Evolutionary conservation across 2,888 invertebrate genomes (phyloP).

Genomic region (Eugnorisma glareosa): DNA sequence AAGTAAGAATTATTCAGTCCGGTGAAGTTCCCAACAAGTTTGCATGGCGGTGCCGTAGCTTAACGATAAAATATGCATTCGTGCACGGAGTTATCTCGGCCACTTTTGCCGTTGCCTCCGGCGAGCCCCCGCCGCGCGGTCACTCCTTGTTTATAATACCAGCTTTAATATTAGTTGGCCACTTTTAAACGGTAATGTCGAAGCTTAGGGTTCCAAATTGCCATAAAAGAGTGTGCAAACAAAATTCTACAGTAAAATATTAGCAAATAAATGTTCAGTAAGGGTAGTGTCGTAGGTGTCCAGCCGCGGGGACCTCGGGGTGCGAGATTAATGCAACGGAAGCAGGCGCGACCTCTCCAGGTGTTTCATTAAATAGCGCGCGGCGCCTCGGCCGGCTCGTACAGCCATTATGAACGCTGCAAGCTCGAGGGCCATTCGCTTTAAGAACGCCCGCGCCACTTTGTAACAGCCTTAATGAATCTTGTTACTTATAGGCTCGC

Average conservation of each 20-base stretch:
- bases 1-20: conserved; percentile 85
- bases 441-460: conserved; percentile 90
- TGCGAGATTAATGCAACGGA: conserved; percentile 88
- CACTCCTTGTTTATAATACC: conserved; percentile 84
- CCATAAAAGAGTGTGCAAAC: conserved; percentile 63
- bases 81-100: conserved; percentile 85
- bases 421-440: conserved; percentile 90
- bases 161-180: conserved; percentile 80
- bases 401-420: conserved; percentile 89
- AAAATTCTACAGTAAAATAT: conserved; percentile 47
- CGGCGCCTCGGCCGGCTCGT: conserved; percentile 87
- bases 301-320: conserved; percentile 70
- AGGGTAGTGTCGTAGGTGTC: conserved; percentile 34
- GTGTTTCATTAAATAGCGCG: conserved; percentile 90
- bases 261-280: conserved; percentile 34
- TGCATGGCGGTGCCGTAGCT: conserved; percentile 83
- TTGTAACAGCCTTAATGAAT: conserved; percentile 90
- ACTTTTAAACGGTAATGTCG: conserved; percentile 69
- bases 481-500: conserved; percentile 90
- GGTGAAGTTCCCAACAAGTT: conserved; percentile 85
- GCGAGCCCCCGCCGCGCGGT: conserved; percentile 77
- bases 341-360: conserved; percentile 88
- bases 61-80: conserved; percentile 88
- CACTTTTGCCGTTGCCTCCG: conserved; percentile 81
- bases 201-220: conserved; percentile 62